Conservation (phyloP, 2,797 vertebrate genomes). For the Scolopax bukidnonensis region DNA sequence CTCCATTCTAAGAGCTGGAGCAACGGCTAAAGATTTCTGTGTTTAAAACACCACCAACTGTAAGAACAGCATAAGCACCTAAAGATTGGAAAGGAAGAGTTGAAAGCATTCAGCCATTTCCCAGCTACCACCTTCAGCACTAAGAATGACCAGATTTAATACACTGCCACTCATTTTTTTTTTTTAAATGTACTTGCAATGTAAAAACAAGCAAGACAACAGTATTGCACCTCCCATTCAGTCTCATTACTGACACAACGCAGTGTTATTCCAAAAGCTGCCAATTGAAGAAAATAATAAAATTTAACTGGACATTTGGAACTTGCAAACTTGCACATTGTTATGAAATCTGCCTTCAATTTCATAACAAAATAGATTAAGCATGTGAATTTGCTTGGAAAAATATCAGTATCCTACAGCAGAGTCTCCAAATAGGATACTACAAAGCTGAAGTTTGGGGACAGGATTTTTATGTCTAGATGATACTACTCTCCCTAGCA, state of each 20-base stretch:
- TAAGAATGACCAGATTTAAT: neutral
- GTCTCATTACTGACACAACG: neutral
- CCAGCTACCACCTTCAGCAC: neutral
- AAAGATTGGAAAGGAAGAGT: neutral
- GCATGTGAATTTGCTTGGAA: neutral
- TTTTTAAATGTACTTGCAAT: neutral
- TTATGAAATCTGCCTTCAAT: constrained; percentile 7
- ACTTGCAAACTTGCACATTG: neutral
- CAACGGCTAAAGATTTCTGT: neutral
- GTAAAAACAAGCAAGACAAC: neutral
- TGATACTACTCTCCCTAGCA: neutral
- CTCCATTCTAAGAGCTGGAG: neutral
- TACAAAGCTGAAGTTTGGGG: neutral
- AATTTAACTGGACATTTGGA: neutral
- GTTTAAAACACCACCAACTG: neutral
- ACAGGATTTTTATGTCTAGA: neutral
- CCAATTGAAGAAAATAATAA: neutral
- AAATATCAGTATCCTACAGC: neutral
- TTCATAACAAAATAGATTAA: neutral
- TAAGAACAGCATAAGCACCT: neutral
- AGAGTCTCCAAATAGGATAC: neutral
- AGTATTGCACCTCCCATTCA: neutral
- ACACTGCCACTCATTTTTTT: neutral
- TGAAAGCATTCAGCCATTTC: neutral
- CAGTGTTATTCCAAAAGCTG: neutral